These are phyloP conservation scores for Pangasius sanitwongsei DNA, from an alignment of 2,797 vertebrate species.

Conservation along the genomic window DNA sequence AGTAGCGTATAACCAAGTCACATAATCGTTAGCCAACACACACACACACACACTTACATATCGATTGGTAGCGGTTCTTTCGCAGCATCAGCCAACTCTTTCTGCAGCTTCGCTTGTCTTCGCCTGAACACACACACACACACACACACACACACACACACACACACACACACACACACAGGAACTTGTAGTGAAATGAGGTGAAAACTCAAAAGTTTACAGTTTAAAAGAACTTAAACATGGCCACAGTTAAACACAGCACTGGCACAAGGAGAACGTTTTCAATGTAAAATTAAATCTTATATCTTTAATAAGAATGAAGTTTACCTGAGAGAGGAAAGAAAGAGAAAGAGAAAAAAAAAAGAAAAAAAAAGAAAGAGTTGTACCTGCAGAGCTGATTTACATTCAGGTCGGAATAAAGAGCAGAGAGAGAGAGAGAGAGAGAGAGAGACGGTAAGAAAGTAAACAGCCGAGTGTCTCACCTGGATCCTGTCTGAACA, in stretches of 20 bases:
- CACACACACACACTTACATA: conserved; percentile 75
- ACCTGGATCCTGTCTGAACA: not conserved
- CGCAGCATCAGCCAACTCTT: conserved; percentile 93
- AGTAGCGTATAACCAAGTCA: not conserved
- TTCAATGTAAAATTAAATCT: too few relatives aligned
- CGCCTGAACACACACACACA: conserved; percentile 72
- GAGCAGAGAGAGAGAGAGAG: not conserved
- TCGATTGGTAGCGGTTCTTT: conserved; percentile 94
- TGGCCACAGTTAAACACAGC: too few relatives aligned
- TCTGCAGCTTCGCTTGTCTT: conserved; percentile 92
- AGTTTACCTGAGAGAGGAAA: too few relatives aligned
- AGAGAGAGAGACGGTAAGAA: not conserved
- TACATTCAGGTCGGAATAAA: not conserved
- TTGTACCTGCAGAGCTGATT: too few relatives aligned
- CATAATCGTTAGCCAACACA: too few relatives aligned
- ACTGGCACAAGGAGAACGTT: too few relatives aligned
- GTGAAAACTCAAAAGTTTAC: not conserved
- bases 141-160: not conserved
- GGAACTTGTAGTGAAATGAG: too few relatives aligned
- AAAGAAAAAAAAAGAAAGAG: too few relatives aligned
- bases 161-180: too few relatives aligned
- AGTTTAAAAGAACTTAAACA: too few relatives aligned
- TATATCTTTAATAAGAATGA: too few relatives aligned
- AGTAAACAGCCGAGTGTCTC: not conserved
- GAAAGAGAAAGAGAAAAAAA: too few relatives aligned